Evolutionary conservation across 2,797 vertebrate genomes (phyloP), one percentile per base, ranked within the genome.

Genomic region (Acestrorhynchus altus): DNA sequence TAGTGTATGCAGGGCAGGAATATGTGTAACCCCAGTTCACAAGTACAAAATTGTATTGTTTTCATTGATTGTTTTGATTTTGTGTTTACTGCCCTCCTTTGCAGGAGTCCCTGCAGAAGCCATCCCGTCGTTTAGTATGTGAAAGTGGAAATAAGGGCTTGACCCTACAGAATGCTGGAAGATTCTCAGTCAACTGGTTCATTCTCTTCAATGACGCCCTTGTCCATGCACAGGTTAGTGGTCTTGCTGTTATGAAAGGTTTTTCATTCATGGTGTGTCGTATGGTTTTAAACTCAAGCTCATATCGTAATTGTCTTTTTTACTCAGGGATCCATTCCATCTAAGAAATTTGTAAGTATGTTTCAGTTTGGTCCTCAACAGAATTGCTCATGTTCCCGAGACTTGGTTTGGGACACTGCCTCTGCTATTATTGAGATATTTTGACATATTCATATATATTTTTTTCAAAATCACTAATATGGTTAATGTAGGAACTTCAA

Each of bases 111-210:
- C 88, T 99, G 86, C 91, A 96, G 84, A 94, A 94, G 83, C 96
- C 97, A 0, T 93, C 94, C 57, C 95, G 98, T 0, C 94, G 97
- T 0, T 80, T 99, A 72, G 91, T 99, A n/a, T 98, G 96, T 84
- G 96, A 99, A 84, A 98, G 97, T 89, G 95, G 95, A 88, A 97
- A 96, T 89, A 93, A 96, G 59, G 93, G 87, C 1, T 70, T 99
- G 74, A 96, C 94, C 1, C 89, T 98, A 63, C 98, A 97, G 89
- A 96, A 97, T 0, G 95, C 98, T 0, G 96, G 96, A 10, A 93
- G 97, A 13, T 99, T 99, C 89, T 98, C 98, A 69, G 96, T 95
- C 54, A 98, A 98, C 83, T 96, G 96, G 95, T 99, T 99, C 87
- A 98, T 99, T 74, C 94, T 99, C 72, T 99, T 99, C 86, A 99